phyloP scores from a whole-genome alignment of 2,797 vertebrate species.

The Channallabes apus region DNA sequence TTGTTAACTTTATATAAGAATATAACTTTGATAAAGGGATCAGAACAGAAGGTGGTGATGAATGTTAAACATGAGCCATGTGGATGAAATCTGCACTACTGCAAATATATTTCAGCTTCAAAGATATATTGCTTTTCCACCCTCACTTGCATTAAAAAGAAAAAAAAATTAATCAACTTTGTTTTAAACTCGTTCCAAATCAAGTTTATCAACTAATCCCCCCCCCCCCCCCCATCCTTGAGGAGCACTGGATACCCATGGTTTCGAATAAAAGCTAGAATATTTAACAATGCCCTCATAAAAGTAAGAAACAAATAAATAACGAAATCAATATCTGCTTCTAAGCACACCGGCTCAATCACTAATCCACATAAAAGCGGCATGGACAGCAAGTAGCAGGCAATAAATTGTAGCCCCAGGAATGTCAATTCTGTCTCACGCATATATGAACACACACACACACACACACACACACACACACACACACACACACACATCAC shows the following conservation, averaged over 20 bases:
- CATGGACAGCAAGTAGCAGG: constrained; percentile 38
- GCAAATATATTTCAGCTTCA: no score
- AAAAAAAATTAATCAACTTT: neutral
- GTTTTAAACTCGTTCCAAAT: neutral
- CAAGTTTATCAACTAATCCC: neutral
- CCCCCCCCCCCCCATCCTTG: neutral
- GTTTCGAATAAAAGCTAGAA: constrained; percentile 12
- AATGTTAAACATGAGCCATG: neutral
- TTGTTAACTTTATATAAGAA: neutral
- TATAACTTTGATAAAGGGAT: neutral
- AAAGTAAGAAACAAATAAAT: constrained; percentile 17
- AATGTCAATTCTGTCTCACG: constrained; percentile 20
- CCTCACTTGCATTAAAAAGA: no score
- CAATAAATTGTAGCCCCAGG: constrained; percentile 32
- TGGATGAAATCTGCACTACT: neutral
- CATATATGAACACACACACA: neutral
- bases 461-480: constrained; percentile 3
- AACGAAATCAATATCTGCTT: constrained; percentile 29
- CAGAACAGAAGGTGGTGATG: neutral
- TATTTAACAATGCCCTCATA: neutral
- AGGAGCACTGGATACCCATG: neutral
- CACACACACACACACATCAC: constrained; percentile 3
- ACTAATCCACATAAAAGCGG: constrained; percentile 31
- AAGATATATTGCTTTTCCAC: neutral
- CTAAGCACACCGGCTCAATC: constrained; percentile 26